Evolutionary conservation across 2,113 vertebrate species (phyloP), one percentile per base, ranked within the genome.

Genomic region (Terrapene triunguis): DNA sequence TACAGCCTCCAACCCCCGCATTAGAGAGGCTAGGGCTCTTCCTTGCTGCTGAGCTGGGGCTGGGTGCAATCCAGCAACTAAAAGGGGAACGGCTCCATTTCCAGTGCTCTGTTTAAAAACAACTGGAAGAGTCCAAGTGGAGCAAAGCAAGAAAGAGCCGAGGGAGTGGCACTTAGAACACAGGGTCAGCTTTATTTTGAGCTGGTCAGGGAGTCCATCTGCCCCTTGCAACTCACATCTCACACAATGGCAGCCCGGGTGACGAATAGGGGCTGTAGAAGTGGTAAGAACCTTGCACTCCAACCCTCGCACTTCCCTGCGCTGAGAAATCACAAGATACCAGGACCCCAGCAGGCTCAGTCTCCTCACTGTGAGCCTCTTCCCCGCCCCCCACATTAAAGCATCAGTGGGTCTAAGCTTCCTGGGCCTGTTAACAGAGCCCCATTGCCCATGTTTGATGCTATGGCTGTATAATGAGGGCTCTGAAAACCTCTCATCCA

Each of bases 101-200:
- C 35, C 55, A 89, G 50, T 8, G 35, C 50, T 89, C 82, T 48
- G 55, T 38, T 72, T 17, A 80, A 79, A 90, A 81, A 8, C 24
- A 92, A 9, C 53, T 57, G 12, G 53, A 94, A 88, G n/a, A 84
- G 53, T 9, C 62, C 35, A 89, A 89, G 32, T 3, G 84, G 81
- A 82, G 62, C 89, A 95, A 91, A 92, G 89, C 83, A 94, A 92
- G 3, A 42, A 89, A 91, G 80, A 86, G 35, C 81, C 89, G 78
- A 94, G 10, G 32, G 78, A 78, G 24, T 47, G n/a, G 81, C 55
- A 84, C 51, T 74, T 5, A 84, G 80, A 93, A 87, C 8, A 93
- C 48, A 53, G 17, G 44, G 65, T 84, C 69, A 53, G 35, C 48
- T 96, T 94, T 80, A 90, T 88, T 96, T 86, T 76, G 88, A 94